Percentiles rank a stretch among this genome's conserved stretches.
Evolutionary conservation across 2,113 vertebrate genomes (phyloP).

Genomic region (Ancistrus triradiatus): DNA sequence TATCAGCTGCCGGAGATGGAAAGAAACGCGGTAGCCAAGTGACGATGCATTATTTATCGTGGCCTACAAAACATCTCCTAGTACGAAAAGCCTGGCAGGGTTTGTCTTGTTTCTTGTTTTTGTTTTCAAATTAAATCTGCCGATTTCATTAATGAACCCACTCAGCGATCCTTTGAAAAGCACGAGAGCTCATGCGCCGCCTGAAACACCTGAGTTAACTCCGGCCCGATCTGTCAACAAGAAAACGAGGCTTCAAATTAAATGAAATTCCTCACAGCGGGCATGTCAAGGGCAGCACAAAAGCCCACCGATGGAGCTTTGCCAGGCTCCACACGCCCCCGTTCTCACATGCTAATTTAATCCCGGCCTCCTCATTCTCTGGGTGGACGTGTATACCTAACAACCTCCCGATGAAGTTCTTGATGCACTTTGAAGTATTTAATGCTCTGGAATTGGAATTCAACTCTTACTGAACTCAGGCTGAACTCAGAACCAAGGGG

Average conservation of each 20-base stretch:
- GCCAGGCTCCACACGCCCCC: neutral
- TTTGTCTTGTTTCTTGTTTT: no score
- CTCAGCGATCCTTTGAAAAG: no score
- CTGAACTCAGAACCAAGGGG: no score
- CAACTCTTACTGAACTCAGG: neutral
- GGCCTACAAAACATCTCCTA: neutral
- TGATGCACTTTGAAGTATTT: neutral
- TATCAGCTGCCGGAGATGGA: neutral
- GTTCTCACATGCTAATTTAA: neutral
- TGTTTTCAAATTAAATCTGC: neutral
- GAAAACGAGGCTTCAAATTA: neutral
- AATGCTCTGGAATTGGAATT: no score
- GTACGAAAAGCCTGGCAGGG: neutral
- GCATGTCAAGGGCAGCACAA: neutral
- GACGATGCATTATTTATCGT: neutral
- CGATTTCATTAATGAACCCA: neutral
- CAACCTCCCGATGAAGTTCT: neutral
- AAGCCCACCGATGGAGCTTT: neutral
- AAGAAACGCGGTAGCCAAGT: neutral
- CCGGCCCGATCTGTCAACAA: neutral
- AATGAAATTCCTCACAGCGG: neutral
- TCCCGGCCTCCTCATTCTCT: neutral
- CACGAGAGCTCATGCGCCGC: no score
- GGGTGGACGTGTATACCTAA: neutral
- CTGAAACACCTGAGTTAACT: neutral